A percentile compares a stretch with the other conserved stretches of the same genome.
Conservation (phyloP, 2,888 invertebrate species). For the Hirudinaria manillensis region DNA sequence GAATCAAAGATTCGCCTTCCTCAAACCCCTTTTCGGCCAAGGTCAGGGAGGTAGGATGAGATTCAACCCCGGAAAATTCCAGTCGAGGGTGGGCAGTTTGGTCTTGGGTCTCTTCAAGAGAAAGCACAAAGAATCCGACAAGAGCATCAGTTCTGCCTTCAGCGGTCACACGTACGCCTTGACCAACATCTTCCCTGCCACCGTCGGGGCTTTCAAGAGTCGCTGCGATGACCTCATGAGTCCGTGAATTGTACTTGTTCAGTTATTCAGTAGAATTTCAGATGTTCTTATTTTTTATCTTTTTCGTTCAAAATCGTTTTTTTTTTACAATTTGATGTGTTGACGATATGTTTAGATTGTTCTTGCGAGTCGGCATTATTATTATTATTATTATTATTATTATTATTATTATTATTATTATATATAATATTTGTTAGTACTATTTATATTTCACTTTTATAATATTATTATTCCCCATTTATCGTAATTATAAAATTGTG, state of each 20-base stretch:
- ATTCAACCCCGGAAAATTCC: constrained; percentile 3
- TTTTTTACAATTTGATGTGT: too few relatives aligned
- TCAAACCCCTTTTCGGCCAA: constrained; percentile 6
- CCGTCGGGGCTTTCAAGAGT: not conserved
- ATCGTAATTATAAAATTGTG: too few relatives aligned
- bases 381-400: too few relatives aligned
- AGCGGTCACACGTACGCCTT: not conserved
- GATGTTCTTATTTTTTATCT: too few relatives aligned
- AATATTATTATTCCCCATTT: too few relatives aligned
- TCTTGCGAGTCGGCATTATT: too few relatives aligned
- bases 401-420: too few relatives aligned
- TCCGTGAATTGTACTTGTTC: not conserved
- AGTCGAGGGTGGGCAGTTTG: constrained; percentile 16
- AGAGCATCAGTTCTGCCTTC: not conserved
- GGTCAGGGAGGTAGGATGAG: not conserved
- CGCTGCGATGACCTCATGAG: constrained; percentile 15
- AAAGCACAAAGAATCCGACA: not conserved
- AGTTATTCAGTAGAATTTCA: too few relatives aligned
- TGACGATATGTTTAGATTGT: too few relatives aligned
- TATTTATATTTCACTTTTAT: too few relatives aligned
- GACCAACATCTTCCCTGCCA: not conserved
- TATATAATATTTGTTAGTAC: too few relatives aligned
- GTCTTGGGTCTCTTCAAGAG: constrained; percentile 5
- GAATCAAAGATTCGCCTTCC: not conserved
- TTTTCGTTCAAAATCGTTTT: too few relatives aligned